These are phyloP conservation scores for Rostratula benghalensis DNA, from an alignment of 2,113 vertebrate species.

Conservation along the genomic window DNA sequence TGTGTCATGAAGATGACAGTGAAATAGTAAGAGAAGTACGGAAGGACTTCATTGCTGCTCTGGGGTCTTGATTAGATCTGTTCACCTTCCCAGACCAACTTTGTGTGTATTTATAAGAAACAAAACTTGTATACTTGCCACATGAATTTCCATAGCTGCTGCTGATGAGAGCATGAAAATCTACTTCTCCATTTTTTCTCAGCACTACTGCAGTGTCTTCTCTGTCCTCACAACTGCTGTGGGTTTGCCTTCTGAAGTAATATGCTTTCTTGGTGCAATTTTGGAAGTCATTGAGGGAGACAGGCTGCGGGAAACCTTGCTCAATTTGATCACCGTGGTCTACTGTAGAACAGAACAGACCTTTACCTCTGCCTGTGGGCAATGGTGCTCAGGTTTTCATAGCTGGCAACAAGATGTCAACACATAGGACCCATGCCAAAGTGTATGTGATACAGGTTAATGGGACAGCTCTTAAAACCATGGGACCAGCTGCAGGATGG, in stretches of 20 bases:
- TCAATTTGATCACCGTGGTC: not conserved
- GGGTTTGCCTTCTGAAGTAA: not conserved
- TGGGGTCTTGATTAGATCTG: not conserved
- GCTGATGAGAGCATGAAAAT: not conserved
- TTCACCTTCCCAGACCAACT: not conserved
- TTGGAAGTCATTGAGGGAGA: not conserved
- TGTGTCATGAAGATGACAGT: not conserved
- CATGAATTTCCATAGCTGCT: not conserved
- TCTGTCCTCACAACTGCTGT: not conserved
- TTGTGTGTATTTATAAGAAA: not conserved
- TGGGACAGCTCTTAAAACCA: not conserved
- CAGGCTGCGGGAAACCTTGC: not conserved
- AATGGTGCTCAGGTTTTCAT: not conserved
- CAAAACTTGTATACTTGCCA: not conserved
- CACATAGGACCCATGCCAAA: not conserved
- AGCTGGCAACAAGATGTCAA: not conserved
- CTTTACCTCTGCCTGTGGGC: not conserved
- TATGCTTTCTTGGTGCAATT: not conserved
- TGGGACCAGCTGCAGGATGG: not conserved
- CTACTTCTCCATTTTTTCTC: not conserved
- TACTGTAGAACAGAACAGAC: not conserved
- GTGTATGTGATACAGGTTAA: not conserved
- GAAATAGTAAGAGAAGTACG: not conserved
- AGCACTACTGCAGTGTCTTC: not conserved
- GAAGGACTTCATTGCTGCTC: not conserved